These are phyloP conservation scores for Hirtodrosophila duncani DNA, from an alignment of 2,888 invertebrate genomes.

Conservation along the genomic window DNA sequence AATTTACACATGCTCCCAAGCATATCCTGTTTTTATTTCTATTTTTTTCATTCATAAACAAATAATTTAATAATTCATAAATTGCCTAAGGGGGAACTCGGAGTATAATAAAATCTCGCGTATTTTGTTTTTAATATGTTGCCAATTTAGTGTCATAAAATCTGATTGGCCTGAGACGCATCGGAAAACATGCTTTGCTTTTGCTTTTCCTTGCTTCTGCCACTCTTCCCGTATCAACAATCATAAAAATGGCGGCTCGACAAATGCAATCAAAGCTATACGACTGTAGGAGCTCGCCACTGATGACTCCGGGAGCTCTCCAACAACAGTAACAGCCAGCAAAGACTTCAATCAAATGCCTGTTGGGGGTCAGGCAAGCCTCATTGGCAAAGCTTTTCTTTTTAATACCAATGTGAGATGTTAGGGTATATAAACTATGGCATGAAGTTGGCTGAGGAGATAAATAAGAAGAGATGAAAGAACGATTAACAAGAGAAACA, in stretches of 20 bases:
- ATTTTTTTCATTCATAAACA: conserved; percentile 37
- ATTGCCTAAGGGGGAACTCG: no score
- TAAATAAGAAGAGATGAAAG: no score
- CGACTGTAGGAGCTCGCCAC: no score
- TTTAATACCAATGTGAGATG: no score
- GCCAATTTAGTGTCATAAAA: conserved; percentile 58
- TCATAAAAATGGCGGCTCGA: conserved; percentile 8
- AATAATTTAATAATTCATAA: conserved; percentile 49
- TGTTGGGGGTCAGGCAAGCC: conserved; percentile 50
- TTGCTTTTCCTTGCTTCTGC: no score
- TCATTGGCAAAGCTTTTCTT: no score
- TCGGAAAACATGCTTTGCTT: conserved; percentile 8
- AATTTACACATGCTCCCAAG: no score
- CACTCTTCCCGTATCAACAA: no score
- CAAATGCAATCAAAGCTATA: conserved; percentile 65
- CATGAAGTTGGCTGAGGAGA: no score
- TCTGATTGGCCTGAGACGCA: conserved; percentile 37
- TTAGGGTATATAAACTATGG: no score
- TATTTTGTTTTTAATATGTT: conserved; percentile 54
- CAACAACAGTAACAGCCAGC: neutral
- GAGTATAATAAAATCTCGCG: conserved; percentile 27
- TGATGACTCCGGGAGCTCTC: conserved; percentile 35
- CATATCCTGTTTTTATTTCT: conserved; percentile 6
- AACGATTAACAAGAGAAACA: no score
- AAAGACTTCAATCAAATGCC: conserved; percentile 61